These are phyloP conservation scores for Piscicola geometra DNA, from an alignment of 2,888 invertebrate genomes.

Conservation along the genomic window DNA sequence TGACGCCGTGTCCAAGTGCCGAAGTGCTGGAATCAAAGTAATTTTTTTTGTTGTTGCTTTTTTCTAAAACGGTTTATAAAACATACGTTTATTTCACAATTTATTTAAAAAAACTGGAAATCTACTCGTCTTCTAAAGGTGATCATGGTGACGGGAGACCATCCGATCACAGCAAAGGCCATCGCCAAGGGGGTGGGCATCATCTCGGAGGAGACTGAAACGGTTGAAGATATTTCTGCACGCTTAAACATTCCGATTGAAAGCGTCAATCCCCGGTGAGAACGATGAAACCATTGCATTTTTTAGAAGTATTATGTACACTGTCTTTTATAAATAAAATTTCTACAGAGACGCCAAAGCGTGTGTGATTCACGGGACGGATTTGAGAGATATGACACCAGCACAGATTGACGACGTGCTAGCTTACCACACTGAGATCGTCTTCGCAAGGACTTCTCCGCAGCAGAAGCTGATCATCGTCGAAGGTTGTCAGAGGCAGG, in stretches of 20 bases:
- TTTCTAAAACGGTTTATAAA: too few relatives aligned
- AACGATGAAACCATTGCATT: not conserved
- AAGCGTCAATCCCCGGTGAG: slow-evolving; percentile 55
- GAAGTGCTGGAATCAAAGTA: slow-evolving; percentile 88
- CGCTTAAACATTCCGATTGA: slow-evolving; percentile 55
- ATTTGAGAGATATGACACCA: slow-evolving; percentile 78
- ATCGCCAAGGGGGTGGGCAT: slow-evolving; percentile 56
- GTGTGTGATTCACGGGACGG: slow-evolving; percentile 54
- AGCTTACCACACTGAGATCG: slow-evolving; percentile 86
- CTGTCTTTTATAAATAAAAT: not conserved
- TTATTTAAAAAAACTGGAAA: too few relatives aligned
- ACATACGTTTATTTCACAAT: too few relatives aligned
- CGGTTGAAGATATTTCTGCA: slow-evolving; percentile 75
- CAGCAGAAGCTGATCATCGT: slow-evolving; percentile 76
- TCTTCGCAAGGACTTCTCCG: slow-evolving; percentile 90
- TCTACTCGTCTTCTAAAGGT: slow-evolving; percentile 67
- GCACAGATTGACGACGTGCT: slow-evolving; percentile 85
- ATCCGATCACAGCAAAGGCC: slow-evolving; percentile 61
- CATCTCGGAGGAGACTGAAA: slow-evolving; percentile 32
- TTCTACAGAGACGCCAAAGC: slow-evolving; percentile 55
- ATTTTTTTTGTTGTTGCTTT: too few relatives aligned
- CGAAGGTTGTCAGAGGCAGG: slow-evolving; percentile 74
- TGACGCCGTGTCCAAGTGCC: slow-evolving; percentile 94
- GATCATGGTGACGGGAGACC: slow-evolving; percentile 62
- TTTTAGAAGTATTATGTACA: not conserved